Evolutionary conservation across 2,888 invertebrate species (phyloP), one percentile per base, ranked within the genome.

Genomic region (Troilus luridus): DNA sequence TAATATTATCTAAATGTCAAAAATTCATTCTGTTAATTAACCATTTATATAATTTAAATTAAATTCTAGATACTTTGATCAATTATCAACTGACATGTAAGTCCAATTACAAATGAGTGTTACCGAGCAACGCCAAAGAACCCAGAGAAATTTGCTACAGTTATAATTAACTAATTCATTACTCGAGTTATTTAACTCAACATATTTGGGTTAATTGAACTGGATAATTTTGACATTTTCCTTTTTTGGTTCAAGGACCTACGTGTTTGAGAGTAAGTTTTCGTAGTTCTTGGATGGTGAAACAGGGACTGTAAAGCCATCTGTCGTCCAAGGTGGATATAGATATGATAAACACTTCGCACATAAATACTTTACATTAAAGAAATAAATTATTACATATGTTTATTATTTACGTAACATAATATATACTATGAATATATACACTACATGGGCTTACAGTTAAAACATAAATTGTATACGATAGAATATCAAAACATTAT

Each of bases 161-260:
- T 3, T 54, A 54, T 21, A 81, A 81, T 81, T 81, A 56, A 17
- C 21, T 41, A 17, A 77, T 21, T 77, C 14, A 54, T 81, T 21
- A 54, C 19, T 56, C 54, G 19, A 54, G 81, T 54, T 54, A 54
- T 56, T 56, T 81, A 41, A 1, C 81, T 81, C 81, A 56, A 56
- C 21, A 54, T 54, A 81, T 81, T 81, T 81, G 81, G 81, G 81
- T 81, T 81, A 81, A 81, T 81, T 81, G 81, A 54, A 56, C 81
- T 21, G 81, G 54, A 56, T 81, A 41, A 81, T 81, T 81, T 81
- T 81, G 54, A 19, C 54, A 41, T 81, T 81, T 56, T 54, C 81
- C 54, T 54, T 81, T 81, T 81, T 81, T 81, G 54, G 81, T 81
- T 81, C 81, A 81, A 81, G 81, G 81, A 54, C 54, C 54, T 21